Evolutionary conservation across 2,797 vertebrate species (phyloP).

Genomic region (Acanthurus leucopareius): DNA sequence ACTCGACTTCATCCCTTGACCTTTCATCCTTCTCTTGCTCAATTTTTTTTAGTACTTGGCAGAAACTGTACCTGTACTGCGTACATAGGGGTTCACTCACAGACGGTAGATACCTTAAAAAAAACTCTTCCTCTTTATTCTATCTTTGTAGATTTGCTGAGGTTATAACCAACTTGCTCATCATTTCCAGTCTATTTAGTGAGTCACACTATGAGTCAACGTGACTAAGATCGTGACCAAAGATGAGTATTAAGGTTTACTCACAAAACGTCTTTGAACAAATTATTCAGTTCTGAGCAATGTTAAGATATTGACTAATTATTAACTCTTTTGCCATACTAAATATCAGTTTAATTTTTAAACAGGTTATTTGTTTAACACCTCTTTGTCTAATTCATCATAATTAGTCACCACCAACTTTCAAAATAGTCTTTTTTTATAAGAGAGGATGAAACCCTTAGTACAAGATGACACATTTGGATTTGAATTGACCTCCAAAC

Average conservation of each 20-base stretch:
- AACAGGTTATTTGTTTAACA: slow-evolving; percentile 21
- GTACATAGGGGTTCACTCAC: slow-evolving; percentile 14
- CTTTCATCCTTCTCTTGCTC: slow-evolving; percentile 48
- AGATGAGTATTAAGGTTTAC: neutral
- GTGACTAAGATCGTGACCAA: neutral
- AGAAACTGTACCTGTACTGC: slow-evolving; percentile 19
- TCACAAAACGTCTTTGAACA: neutral
- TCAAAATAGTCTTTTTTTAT: neutral
- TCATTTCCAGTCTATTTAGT: slow-evolving; percentile 20
- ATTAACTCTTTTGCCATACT: neutral
- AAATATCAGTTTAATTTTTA: slow-evolving; percentile 19
- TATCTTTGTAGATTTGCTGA: neutral
- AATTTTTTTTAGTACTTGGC: slow-evolving; percentile 27
- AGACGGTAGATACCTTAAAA: neutral
- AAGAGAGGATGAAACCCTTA: neutral
- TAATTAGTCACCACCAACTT: slow-evolving; percentile 30
- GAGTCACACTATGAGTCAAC: neutral
- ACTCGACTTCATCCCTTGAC: slow-evolving; percentile 55
- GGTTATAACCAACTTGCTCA: neutral
- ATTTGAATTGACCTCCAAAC: neutral
- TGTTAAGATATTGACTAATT: slow-evolving; percentile 21
- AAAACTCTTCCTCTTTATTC: neutral
- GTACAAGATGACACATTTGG: neutral
- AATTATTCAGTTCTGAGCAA: neutral
- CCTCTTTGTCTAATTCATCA: neutral